Conservation (phyloP, 2,797 vertebrate species). For the Lagorchestes hirsutus region DNA sequence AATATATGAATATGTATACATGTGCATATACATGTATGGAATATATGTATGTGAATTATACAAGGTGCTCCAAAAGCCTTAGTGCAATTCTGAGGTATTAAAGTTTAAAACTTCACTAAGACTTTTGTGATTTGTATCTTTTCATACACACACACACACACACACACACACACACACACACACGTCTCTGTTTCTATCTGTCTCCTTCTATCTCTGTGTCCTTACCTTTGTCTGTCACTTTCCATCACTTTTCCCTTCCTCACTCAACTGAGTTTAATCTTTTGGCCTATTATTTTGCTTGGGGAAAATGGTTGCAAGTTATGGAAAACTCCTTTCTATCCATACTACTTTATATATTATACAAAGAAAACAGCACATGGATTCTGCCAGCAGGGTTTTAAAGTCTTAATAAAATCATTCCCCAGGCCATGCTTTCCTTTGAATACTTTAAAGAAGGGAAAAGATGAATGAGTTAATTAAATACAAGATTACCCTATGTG, state of each 20-base stretch:
- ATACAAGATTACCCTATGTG: constrained; percentile 72
- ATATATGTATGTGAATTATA: background rate
- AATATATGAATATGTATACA: background rate
- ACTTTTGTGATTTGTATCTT: background rate
- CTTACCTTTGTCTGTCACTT: background rate
- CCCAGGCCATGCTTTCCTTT: constrained; percentile 69
- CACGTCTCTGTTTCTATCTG: background rate
- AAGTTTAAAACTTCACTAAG: background rate
- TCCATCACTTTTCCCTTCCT: background rate
- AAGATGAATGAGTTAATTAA: constrained; percentile 80
- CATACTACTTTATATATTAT: constrained; percentile 69
- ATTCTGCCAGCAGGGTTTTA: constrained; percentile 58
- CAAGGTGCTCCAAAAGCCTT: background rate
- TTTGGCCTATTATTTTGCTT: background rate
- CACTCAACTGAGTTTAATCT: background rate
- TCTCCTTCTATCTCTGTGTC: background rate
- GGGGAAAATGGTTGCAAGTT: background rate
- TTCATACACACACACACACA: background rate
- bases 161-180: background rate
- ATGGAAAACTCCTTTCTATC: constrained; percentile 62
- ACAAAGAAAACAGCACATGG: constrained; percentile 65
- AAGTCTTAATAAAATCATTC: constrained; percentile 77
- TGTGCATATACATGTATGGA: background rate
- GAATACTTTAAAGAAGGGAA: constrained; percentile 71
- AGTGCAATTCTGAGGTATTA: background rate